Evolutionary conservation across 1,140 invertebrate species (phyloP), one percentile per base, ranked within the genome.

Genomic region (Phortica variegata): DNA sequence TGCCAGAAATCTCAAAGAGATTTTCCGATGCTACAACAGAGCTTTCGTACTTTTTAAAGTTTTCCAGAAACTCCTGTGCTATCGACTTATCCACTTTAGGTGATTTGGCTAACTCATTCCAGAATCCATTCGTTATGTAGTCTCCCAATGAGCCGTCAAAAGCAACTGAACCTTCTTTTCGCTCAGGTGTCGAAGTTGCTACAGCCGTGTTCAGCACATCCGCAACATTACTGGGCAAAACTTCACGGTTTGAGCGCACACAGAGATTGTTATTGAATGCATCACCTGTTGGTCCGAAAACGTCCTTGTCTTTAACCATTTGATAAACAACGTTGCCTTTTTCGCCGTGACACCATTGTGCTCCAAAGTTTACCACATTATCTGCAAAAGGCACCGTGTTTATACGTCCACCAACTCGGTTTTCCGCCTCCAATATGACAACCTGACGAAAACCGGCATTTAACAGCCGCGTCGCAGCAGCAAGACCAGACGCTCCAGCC

Each of bases 291-390:
- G 53, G 52, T 12, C 75, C 77, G 5, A 86, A 56, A 2, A 86
- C 54, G 56, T 80, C 71, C 8, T 82, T 54, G 26, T 81, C 77
- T 40, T 82, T 82, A 0, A 84, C 85, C 26, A 85, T 58, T 43
- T 86, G 73, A 63, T 81, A 90, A 1, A 89, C 83, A 8, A 80
- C 61, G 76, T 93, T 90, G 15, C 77, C 80, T 50, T 83, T 77
- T 69, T 91, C 83, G 12, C 91, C 91, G 59, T 94, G 91, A 56
- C 91, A 83, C 68, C 71, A 74, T 32, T 93, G 87, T 17, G 88
- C 91, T 4, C 92, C 91, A 10, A 93, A 52, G 73, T 95, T 92
- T 6, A 93, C 76, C 15, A 81, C 73, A 51, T 79, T 79, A 4
- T 83, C 80, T 2, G 79, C 83, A 60, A 85, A 85, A 15, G 79